Conservation (phyloP, 2,797 vertebrate genomes). For the Clarias platycephalus region DNA sequence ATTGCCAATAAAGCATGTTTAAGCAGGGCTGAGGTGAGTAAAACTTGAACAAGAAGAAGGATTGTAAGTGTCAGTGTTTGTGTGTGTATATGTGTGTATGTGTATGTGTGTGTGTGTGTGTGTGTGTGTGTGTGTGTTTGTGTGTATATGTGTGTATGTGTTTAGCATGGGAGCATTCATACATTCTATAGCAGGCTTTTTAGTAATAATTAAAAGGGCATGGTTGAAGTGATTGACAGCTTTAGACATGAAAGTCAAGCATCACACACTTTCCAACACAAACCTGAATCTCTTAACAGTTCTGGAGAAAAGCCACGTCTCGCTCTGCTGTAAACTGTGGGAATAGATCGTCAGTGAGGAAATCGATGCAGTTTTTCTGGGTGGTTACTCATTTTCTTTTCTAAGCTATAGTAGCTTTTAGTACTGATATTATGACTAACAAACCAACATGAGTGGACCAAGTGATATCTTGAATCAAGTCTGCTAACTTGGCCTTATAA, state of each 20-base stretch:
- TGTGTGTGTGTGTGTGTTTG: not conserved
- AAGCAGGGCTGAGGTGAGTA: slow-evolving; percentile 42
- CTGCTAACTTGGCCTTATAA: not conserved
- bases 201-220: not conserved
- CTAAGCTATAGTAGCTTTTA: not conserved
- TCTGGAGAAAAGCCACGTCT: not conserved
- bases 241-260: not conserved
- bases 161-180: not conserved
- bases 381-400: not conserved
- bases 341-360: not conserved
- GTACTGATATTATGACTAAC: not conserved
- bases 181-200: not conserved
- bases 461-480: not conserved
- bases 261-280: not conserved
- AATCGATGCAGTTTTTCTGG: not conserved
- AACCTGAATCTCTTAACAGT: not conserved
- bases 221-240: not conserved
- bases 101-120: slow-evolving; percentile 17
- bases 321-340: not conserved
- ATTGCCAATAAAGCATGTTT: slow-evolving; percentile 55
- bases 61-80: slow-evolving; percentile 20
- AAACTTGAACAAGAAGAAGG: slow-evolving; percentile 34
- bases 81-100: not conserved
- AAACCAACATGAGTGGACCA: not conserved
- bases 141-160: not conserved